Base-by-base conservation (phyloP, 2,797 vertebrate genomes). In the Tragelaphus oryx region DNA sequence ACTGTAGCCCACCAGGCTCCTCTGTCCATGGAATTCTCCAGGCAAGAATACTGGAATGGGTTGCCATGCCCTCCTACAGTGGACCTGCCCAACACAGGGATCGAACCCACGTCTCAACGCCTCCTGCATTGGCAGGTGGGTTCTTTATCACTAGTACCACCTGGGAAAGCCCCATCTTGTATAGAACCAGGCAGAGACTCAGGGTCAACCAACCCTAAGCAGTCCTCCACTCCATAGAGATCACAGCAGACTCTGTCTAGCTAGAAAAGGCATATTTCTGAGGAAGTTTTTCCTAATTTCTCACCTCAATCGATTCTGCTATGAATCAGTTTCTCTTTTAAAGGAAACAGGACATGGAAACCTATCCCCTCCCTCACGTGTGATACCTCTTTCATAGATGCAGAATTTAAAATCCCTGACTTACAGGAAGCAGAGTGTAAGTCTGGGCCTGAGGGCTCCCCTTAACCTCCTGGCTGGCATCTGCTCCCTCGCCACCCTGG, bases 151-250 rank as follows among this genome's bases (percentile, higher is more conserved):
- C 65, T 71, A 44, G 37, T 26, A 44, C 68, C 22, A 41, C 68
- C 37, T 44, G 68, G 37, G 37, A 41, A 44, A 26, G 37, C 11
- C 11, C 97, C 98, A 98, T 98, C 88, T 92, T 95, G 68, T 9
- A 89, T 10, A 94, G 71, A 89, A 92, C 65, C 86, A 93, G 60
- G 80, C 54, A 96, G 46, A 95, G 95, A 71, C 54, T 96, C 80
- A 94, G 91, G 65, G 22, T 89, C 78, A 81, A 68, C 48, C 78
- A 78, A 68, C 44, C 78, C 87, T 81, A 44, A 75, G 68, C 26
- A 52, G 81, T 6, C 28, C 60, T 60, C 37, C 5, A 18, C 3
- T 68, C 74, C 55, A 20, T 1, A 28, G 1, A 81, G 37, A 57
- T 26, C 28, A 33, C 4, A 3, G 48, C 24, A 80, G 84, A 57